Evolutionary conservation across 1,140 invertebrate genomes (phyloP).

Genomic region (Sminthurinus signatus): DNA sequence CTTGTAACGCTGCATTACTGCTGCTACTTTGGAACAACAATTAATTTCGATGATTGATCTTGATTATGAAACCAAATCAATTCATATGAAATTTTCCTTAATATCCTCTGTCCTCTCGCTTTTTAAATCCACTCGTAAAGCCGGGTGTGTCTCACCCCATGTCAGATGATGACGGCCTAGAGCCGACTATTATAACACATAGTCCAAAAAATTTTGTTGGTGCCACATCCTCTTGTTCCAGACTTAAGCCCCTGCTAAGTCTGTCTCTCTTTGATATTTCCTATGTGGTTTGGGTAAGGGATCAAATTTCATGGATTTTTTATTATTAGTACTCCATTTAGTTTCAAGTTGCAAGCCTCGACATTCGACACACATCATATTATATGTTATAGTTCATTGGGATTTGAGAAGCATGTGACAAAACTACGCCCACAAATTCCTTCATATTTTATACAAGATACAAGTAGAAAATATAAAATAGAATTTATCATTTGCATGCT

Average conservation of each 20-base stretch:
- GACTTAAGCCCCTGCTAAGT: not conserved
- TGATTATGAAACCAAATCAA: too few species aligned
- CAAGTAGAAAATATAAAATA: too few species aligned
- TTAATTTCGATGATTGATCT: too few species aligned
- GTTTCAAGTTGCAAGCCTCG: too few species aligned
- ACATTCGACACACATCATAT: not conserved
- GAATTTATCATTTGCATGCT: too few species aligned
- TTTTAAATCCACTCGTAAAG: not conserved
- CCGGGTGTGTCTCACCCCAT: slow-evolving; percentile 24
- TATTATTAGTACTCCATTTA: not conserved
- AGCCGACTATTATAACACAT: slow-evolving; percentile 17
- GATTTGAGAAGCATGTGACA: too few species aligned
- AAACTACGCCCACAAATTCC: too few species aligned
- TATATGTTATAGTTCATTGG: not conserved
- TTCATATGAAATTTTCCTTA: too few species aligned
- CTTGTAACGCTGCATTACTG: not conserved
- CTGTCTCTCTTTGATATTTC: not conserved
- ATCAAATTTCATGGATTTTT: not conserved
- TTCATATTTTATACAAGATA: too few species aligned
- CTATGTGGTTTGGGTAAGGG: not conserved
- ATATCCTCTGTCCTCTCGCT: too few species aligned
- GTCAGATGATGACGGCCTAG: slow-evolving; percentile 21
- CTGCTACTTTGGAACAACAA: not conserved
- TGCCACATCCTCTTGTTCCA: not conserved
- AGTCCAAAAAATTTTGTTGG: not conserved